Percentiles rank a stretch among this genome's conserved stretches.
Evolutionary conservation across 2,888 invertebrate species (phyloP).

Genomic region (Stenodema calcarata): DNA sequence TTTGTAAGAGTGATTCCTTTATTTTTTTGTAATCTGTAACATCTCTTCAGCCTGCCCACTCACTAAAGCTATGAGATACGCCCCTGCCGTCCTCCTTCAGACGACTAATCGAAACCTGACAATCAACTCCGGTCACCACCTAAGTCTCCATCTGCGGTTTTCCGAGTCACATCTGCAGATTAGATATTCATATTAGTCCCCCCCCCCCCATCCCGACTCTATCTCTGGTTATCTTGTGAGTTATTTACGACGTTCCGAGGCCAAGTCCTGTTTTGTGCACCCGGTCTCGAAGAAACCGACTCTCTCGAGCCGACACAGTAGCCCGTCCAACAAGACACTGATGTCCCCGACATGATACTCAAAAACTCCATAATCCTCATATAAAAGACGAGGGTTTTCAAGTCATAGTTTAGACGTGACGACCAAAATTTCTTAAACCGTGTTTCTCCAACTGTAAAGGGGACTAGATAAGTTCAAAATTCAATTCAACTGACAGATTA

Average conservation of each 20-base stretch:
- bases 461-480: too few species aligned
- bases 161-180: background rate
- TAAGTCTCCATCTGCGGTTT: background rate
- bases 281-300: background rate
- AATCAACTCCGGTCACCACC: background rate
- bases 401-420: too few species aligned
- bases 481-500: too few species aligned
- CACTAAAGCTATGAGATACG: background rate
- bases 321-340: background rate
- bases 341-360: background rate
- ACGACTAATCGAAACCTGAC: background rate
- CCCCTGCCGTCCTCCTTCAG: background rate
- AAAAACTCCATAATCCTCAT: background rate
- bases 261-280: background rate
- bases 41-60: background rate
- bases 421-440: too few species aligned
- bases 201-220: background rate
- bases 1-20: background rate
- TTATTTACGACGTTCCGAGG: background rate
- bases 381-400: background rate
- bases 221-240: background rate
- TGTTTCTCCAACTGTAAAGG: too few species aligned
- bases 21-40: background rate
- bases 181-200: background rate
- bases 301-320: background rate